Base-by-base conservation (phyloP, 2,113 vertebrate genomes). In the Narcine bancroftii region DNA sequence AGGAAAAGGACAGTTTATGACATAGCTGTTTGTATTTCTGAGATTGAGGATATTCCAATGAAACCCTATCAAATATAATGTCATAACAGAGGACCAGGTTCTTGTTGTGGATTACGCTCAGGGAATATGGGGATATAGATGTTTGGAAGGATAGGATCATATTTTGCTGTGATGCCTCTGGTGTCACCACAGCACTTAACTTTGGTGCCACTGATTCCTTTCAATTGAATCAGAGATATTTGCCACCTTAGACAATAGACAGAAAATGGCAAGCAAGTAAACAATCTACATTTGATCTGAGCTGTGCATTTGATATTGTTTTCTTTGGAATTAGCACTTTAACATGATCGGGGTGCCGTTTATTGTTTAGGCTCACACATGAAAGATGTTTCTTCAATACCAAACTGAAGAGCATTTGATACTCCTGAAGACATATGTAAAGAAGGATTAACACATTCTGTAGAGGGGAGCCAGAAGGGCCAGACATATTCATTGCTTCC, bases 371-470 rank as follows among this genome's bases (percentile, higher is more conserved):
- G 53, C 33, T 19, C 17, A 63, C 15, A 19, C 17, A 60, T 60
- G n/a, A 63, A 87, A 15, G 24, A 87, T 39, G 53, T n/a, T 36
- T 87, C 81, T 87, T 85, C 81, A 85, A 19, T 33, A 87, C 60
- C 5, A 17, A 17, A 81, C 81, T 21, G 81, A 36, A 87, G 33
- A 56, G 60, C 33, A 60, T 39, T 60, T 87, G 81, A 6, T n/a
- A 36, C 81, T 87, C n/a, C 53, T 36, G 53, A 36, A 87, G 60
- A 15, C 53, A 87, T 6, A 60, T 50, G 10, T 33, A 53, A n/a
- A 47, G 24, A 33, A 60, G 81, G 11, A 56, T 53, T 56, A 60
- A 60, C 50, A 85, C 81, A 17, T 60, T 85, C 81, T 56, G 50
- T 13, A n/a, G 81, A 60, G 81, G 15, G 33, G 53, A 63, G 81